Base-by-base conservation (phyloP, 2,113 vertebrate species). In the Limnothrissa miodon region DNA sequence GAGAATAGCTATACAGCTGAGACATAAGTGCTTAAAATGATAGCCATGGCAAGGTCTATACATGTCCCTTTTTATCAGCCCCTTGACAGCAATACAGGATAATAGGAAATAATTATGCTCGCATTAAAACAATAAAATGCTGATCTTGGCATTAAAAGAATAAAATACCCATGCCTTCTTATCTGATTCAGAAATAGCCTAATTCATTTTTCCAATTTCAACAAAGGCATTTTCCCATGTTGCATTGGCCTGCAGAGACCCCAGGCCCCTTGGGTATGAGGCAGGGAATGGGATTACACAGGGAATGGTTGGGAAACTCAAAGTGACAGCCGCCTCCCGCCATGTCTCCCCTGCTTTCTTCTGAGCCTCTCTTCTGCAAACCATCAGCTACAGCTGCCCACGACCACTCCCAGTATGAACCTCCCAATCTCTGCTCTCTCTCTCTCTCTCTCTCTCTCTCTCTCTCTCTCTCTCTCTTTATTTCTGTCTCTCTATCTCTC, bases 281-380 rank as follows among this genome's bases (percentile, higher is more conserved):
- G 83, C 78, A 7, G 56, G 46, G 59, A 66, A 70, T 46, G n/a
- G 79, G 56, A 45, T 39, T 80, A 39, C 36, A 10, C 80, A 70
- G 85, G 39, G 82, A 81, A 83, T 85, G 78, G 87, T 83, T 25
- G 83, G 53, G 81, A 89, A 90, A 90, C 90, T 84, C 83, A 89
- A 88, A 62, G 85, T 89, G 90, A 92, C 91, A 90, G 87, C 89
- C 87, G 88, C 88, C 86, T 90, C 88, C 82, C 83, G 86, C 87
- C 79, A 74, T 78, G 78, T 48, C 79, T 81, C 80, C 59, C 62
- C 45, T 66, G 66, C 1, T 74, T 29, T 74, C 66, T 29, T 78
- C 11, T 78, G 80, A 36, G 44, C 74, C 29, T 44, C 80, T 42
- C 45, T 45, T 39, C 39, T 62, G 46, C 70, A 80, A 62, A 46